Evolutionary conservation across 2,113 vertebrate species (phyloP).

Genomic region (Tachysurus vachellii): DNA sequence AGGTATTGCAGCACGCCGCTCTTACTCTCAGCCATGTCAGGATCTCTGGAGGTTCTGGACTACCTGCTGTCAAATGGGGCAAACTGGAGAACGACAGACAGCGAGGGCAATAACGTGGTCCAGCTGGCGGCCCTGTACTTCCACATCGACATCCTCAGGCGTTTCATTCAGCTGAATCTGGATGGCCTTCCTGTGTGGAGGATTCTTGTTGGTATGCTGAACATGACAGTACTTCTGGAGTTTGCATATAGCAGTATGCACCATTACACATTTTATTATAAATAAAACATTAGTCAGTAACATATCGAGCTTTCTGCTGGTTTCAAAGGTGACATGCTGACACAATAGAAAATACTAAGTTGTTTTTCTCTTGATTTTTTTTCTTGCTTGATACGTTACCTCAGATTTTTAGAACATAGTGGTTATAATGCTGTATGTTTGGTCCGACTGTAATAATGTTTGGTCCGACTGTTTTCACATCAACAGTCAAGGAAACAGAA

Average conservation of each 20-base stretch:
- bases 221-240: not conserved
- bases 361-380: not conserved
- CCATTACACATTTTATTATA: not conserved
- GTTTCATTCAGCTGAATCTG: slow-evolving; percentile 67
- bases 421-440: too few species aligned
- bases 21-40: slow-evolving; percentile 72
- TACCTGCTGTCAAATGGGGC: slow-evolving; percentile 71
- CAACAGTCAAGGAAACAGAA: too few species aligned
- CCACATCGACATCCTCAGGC: slow-evolving; percentile 70
- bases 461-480: too few species aligned
- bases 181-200: slow-evolving; percentile 75
- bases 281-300: not conserved
- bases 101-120: slow-evolving; percentile 73
- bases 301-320: not conserved
- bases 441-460: too few species aligned
- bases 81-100: slow-evolving; percentile 71
- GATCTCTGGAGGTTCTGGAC: slow-evolving; percentile 71
- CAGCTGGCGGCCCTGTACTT: slow-evolving; percentile 74
- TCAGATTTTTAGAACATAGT: too few species aligned
- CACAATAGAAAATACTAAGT: not conserved
- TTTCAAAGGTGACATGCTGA: not conserved
- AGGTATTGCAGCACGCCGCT: slow-evolving; percentile 73
- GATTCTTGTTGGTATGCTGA: slow-evolving; percentile 71
- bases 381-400: too few species aligned
- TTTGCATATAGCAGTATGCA: not conserved